Evolutionary conservation across 2,888 invertebrate species (phyloP), one percentile per base, ranked within the genome.

Genomic region (Salticus scenicus): DNA sequence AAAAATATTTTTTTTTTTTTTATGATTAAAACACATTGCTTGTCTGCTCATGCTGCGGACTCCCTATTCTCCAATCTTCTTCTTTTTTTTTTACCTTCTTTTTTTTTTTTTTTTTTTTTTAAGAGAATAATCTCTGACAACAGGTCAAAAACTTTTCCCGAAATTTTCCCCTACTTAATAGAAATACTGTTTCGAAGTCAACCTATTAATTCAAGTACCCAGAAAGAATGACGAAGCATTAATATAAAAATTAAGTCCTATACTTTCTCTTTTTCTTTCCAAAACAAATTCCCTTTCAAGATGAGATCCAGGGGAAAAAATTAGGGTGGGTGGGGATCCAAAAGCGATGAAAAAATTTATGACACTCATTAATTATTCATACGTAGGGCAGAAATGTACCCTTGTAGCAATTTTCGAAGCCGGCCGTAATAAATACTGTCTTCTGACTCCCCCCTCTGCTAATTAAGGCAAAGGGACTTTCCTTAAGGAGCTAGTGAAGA

Each of bases 311-410:
- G n/a, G 41, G 42, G 71, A 78, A 71, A 71, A 78, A 63, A 51
- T 64, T 71, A 37, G 37, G 74, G 20, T 31, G n/a, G 33, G 12
- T 41, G 51, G 33, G 7, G 31, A 4, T 1, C 41, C 17, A 14
- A 70, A 41, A 42, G 70, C 64, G 70, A 71, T 41, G 71, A 78
- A 78, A 77, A 78, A 78, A 78, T 71, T 78, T 71, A 71, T 78
- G 42, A 24, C 64, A 10, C 71, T 78, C 78, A 78, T 78, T 78
- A 78, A 78, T 78, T 71, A 78, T 78, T 78, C 71, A 78, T 78
- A 71, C 31, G 28, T 33, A 30, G 71, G 42, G 78, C 42, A 71
- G 71, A 78, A 78, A 71, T 78, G 63, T 78, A 77, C 77, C 77
- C 77, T 77, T 77, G 77, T 77, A 77, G 77, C 69, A 31, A 63